Base-by-base conservation (phyloP, 2,888 invertebrate species). In the Synergus itoensis region DNA sequence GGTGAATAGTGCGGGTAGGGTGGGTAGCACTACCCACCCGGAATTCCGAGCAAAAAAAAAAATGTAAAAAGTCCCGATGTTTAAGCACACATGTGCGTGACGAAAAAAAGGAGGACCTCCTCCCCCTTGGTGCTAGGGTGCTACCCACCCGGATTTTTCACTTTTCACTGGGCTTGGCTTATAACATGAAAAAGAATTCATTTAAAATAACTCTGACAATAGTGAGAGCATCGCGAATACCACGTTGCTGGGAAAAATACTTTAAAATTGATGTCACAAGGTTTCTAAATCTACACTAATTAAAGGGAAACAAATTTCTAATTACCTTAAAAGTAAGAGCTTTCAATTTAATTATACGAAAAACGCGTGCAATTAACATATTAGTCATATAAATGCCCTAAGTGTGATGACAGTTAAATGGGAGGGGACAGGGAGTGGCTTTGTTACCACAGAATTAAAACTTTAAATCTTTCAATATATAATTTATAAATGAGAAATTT, bases 341-440 rank as follows among this genome's bases (percentile, higher is more conserved):
- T 69, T 69, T 16, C 28, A 18, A 7, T n/a, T 43, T 48, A 36
- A 48, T 69, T 21, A 5, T 9, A 48, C 14, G 5, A 45, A 69
- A 48, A 48, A 36, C 9, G 28, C 8, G 0, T 7, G 1, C 16
- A 43, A 28, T 48, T 69, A 48, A 69, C 48, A 69, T 69, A 69
- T 69, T 69, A 69, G 48, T 69, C 69, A 69, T 45, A 69, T 28
- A 69, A 69, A 69, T 69, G 28, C 69, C n/a, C 11, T 45, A 45
- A 69, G 48, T 21, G 43, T 69, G 69, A 69, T 69, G 69, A 69
- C 69, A 69, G 28, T 36, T 67, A 43, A 62, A 16, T 57, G 36
- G 69, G 69, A 69, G 69, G 69, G 69, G 69, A 48, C 69, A 69
- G 69, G 69, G 69, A 69, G 69, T 69, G 69, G 69, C 69, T 28